Evolutionary conservation across 2,113 vertebrate genomes (phyloP).

Genomic region (Enhydra lutris): DNA sequence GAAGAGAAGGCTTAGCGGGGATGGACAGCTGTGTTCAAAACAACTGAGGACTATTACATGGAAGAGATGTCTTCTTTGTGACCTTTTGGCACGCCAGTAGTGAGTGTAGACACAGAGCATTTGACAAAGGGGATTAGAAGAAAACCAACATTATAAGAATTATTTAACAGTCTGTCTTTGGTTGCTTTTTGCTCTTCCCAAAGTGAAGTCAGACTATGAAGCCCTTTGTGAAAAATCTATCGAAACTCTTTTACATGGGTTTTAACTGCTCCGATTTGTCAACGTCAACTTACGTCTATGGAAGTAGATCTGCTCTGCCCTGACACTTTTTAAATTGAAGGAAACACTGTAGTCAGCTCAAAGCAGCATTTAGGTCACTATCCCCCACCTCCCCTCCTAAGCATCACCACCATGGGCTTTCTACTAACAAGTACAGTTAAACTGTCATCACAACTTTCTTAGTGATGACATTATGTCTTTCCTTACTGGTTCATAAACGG

Average conservation of each 20-base stretch:
- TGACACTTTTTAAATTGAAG: neutral
- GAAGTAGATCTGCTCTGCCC: neutral
- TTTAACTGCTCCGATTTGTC: neutral
- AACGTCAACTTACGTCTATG: neutral
- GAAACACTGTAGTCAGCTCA: neutral
- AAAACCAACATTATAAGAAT: neutral
- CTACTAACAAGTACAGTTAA: neutral
- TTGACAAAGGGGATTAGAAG: neutral
- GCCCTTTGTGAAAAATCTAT: neutral
- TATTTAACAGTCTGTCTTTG: neutral
- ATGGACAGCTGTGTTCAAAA: neutral
- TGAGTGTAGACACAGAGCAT: neutral
- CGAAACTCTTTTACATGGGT: neutral
- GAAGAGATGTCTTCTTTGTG: neutral
- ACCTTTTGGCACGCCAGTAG: neutral
- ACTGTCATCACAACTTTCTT: neutral
- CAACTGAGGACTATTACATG: neutral
- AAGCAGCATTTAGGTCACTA: neutral
- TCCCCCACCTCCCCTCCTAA: neutral
- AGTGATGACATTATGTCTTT: neutral
- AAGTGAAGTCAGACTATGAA: conserved; percentile 13
- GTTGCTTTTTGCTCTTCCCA: neutral
- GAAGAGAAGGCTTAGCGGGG: neutral
- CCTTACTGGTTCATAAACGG: neutral
- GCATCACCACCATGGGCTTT: neutral